Conservation (phyloP, 2,888 invertebrate species). For the Drosophila anceps region DNA sequence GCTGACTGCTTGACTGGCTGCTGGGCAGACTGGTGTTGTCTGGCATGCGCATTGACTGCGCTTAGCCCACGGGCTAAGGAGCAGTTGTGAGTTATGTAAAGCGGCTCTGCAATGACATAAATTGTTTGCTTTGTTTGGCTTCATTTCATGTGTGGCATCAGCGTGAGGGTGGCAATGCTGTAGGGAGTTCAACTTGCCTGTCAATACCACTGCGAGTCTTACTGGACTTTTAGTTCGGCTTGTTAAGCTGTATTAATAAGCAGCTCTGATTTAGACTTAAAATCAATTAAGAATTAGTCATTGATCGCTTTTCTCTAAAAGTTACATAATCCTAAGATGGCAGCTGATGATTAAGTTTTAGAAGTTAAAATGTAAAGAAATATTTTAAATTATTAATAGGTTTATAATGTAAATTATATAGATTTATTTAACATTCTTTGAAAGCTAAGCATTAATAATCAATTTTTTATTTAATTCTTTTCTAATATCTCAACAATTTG, state of each 20-base stretch:
- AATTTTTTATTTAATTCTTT: too few relatives aligned
- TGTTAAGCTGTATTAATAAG: background rate
- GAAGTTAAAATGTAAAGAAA: too few relatives aligned
- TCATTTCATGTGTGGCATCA: constrained; percentile 33
- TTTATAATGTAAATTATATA: background rate
- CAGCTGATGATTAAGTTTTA: too few relatives aligned
- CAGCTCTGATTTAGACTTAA: background rate
- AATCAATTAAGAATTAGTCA: background rate
- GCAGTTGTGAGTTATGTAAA: constrained; percentile 80
- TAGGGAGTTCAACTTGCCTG: constrained; percentile 20
- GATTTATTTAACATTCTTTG: too few relatives aligned
- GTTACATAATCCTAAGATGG: too few relatives aligned
- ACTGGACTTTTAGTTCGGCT: background rate
- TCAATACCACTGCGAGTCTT: constrained; percentile 24
- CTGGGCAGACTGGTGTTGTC: constrained; percentile 37
- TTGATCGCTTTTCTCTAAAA: background rate
- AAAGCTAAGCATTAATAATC: too few relatives aligned
- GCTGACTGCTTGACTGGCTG: background rate
- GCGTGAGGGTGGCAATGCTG: constrained; percentile 35
- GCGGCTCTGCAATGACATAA: constrained; percentile 74
- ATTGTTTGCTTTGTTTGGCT: constrained; percentile 71
- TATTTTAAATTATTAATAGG: too few relatives aligned
- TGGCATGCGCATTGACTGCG: constrained; percentile 76
- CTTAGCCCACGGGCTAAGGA: constrained; percentile 72
- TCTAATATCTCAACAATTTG: background rate